Percentiles rank a stretch among this genome's conserved stretches.
Conservation (phyloP, 2,113 vertebrate genomes). For the Arvicanthis niloticus region DNA sequence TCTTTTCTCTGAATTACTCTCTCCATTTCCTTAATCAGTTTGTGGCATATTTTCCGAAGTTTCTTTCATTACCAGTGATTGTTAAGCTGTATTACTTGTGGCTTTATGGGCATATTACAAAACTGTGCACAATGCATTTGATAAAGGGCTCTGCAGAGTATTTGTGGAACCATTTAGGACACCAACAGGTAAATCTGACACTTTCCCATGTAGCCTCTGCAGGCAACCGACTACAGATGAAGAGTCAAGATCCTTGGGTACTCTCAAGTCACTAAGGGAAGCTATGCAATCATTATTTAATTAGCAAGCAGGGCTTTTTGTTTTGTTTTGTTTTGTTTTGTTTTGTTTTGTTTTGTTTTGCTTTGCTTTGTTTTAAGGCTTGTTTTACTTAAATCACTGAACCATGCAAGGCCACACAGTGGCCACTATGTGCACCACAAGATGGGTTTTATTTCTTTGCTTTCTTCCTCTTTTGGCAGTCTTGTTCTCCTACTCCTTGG, state of each 20-base stretch:
- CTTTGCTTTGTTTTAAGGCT: neutral
- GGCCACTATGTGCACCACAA: neutral
- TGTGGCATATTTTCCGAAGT: constrained; percentile 22
- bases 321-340: too few relatives aligned
- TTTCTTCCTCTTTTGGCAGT: neutral
- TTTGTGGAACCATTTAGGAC: neutral
- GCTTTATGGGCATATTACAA: neutral
- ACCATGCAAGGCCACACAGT: neutral
- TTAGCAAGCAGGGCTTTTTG: neutral
- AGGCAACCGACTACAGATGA: neutral
- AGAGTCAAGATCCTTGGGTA: neutral
- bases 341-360: neutral
- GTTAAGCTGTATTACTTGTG: constrained; percentile 6
- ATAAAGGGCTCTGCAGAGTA: constrained; percentile 17
- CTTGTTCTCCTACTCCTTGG: neutral
- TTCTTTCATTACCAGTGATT: constrained; percentile 47
- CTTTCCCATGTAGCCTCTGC: neutral
- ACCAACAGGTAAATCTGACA: neutral
- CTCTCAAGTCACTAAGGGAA: neutral
- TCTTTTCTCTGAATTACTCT: constrained; percentile 65
- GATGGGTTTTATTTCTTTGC: neutral
- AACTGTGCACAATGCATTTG: neutral
- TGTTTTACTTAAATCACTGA: neutral
- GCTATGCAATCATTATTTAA: neutral
- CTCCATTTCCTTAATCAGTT: constrained; percentile 63